A percentile compares a stretch with the other conserved stretches of the same genome.
Evolutionary conservation across 2,888 invertebrate species (phyloP).

Genomic region (Eristalinus sepulchralis): DNA sequence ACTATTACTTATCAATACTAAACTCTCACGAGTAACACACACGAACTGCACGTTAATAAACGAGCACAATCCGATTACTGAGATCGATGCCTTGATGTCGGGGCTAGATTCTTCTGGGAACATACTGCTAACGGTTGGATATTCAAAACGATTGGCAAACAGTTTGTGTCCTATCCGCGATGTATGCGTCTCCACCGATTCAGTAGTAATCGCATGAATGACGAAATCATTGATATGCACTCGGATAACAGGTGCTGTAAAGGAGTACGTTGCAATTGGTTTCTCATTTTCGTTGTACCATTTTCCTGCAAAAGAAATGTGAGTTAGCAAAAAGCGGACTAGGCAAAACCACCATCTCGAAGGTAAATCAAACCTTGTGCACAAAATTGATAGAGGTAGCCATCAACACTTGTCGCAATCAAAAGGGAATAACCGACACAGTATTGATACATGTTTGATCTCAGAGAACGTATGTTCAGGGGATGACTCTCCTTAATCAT

Average conservation of each 20-base stretch:
- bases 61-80: constrained; percentile 78
- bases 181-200: constrained; percentile 89
- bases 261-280: constrained; percentile 86
- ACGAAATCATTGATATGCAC: constrained; percentile 86
- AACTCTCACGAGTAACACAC: constrained; percentile 77
- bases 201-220: constrained; percentile 88
- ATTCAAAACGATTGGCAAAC: constrained; percentile 81
- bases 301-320: constrained; percentile 74
- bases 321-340: not conserved
- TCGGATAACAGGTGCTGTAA: constrained; percentile 86
- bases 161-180: constrained; percentile 85
- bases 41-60: constrained; percentile 79
- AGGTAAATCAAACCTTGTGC: constrained; percentile 78
- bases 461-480: constrained; percentile 78
- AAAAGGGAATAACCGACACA: constrained; percentile 82
- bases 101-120: constrained; percentile 80
- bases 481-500: constrained; percentile 46
- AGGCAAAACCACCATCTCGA: not conserved
- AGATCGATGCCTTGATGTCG: constrained; percentile 78
- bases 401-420: constrained; percentile 84
- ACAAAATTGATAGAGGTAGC: constrained; percentile 87
- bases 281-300: constrained; percentile 81
- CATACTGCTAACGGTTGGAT: constrained; percentile 77
- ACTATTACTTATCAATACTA: constrained; percentile 78
- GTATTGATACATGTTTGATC: constrained; percentile 83